Base-by-base conservation (phyloP, 2,888 invertebrate species). In the Epinotia demarniana region DNA sequence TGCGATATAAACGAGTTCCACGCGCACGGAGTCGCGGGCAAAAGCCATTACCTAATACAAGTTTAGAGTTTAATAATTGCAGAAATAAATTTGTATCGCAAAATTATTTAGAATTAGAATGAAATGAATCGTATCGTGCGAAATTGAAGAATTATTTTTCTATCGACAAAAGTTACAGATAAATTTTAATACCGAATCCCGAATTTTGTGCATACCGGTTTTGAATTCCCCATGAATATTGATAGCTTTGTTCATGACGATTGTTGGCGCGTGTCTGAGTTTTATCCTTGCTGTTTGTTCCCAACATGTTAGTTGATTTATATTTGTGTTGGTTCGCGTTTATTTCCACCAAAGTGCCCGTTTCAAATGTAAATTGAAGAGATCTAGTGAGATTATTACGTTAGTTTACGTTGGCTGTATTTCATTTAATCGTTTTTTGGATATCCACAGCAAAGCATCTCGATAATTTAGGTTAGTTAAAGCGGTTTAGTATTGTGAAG, bases 211-310 rank as follows among this genome's bases (percentile, higher is more conserved):
- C 19, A 2, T 33, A 18, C 63, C 53, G 3, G 3, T 63, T 61
- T 64, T 49, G 27, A 64, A 64, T 27, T 70, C 33, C 12, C 66
- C 23, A 67, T 73, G 73, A 73, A 73, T 73, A 73, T 73, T 66
- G 60, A 73, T 72, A 53, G 33, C 39, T 58, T 13, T 53, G 33
- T 61, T 60, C 58, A 46, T 67, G 39, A 58, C 66, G 46, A 23
- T 63, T 66, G 66, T 73, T 67, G 61, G 66, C 58, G 13, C 53
- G 23, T 72, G 53, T 33, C 60, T 12, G 16, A 39, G 61, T 46
- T 19, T 60, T 18, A 39, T 39, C 39, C 39, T 60, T 67, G n/a
- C 23, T 49, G 66, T 66, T 63, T 53, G 58, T 46, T 23, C 49
- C 69, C n/a, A 64, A 64, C 12, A 49, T 46, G 53, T 53, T 57